These are phyloP conservation scores for Rhodeus uyekii DNA, from an alignment of 2,797 vertebrate genomes.

Conservation along the genomic window DNA sequence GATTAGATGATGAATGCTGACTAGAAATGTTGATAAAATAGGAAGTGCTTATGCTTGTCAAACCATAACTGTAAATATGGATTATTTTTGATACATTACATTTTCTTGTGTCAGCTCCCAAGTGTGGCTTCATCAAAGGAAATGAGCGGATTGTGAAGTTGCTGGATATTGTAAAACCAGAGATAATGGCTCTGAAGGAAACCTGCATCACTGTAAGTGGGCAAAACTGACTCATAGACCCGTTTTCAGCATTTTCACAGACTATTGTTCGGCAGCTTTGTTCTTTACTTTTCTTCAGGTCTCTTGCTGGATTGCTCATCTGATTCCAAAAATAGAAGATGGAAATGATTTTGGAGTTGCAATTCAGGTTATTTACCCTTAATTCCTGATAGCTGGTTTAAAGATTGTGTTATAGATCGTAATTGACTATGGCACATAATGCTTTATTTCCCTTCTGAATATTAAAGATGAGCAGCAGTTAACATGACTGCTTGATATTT, in stretches of 20 bases:
- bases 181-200: constrained; percentile 84
- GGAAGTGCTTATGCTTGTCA: background rate
- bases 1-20: background rate
- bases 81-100: background rate
- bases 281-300: constrained; percentile 56
- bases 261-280: background rate
- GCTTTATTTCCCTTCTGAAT: background rate
- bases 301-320: constrained; percentile 85
- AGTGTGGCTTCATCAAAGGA: constrained; percentile 85
- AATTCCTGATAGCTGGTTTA: background rate
- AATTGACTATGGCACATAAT: background rate
- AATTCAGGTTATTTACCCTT: constrained; percentile 79
- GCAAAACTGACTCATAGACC: background rate
- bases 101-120: constrained; percentile 74
- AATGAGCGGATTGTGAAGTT: constrained; percentile 80
- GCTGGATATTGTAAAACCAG: constrained; percentile 82
- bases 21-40: background rate
- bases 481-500: constrained; percentile 8
- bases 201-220: constrained; percentile 80
- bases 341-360: constrained; percentile 93
- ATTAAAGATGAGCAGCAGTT: background rate
- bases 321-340: constrained; percentile 91
- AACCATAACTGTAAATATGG: background rate
- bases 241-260: background rate
- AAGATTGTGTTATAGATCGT: background rate